These are phyloP conservation scores for Macrophya alboannulata DNA, from an alignment of 2,888 invertebrate species.

Conservation along the genomic window DNA sequence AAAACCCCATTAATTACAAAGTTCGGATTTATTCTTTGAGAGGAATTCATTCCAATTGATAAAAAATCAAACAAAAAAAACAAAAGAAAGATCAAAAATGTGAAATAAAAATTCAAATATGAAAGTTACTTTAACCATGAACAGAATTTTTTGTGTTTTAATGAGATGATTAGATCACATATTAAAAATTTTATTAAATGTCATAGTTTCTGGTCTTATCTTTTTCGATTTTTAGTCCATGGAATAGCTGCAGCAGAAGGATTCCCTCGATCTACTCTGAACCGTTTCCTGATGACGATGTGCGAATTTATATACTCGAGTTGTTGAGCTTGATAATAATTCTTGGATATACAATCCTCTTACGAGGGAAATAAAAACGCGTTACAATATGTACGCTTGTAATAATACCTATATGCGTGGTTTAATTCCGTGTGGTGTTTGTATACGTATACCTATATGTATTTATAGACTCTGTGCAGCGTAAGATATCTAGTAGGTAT, in stretches of 20 bases:
- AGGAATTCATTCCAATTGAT: neutral
- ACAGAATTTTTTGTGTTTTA: too few relatives aligned
- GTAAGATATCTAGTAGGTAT: neutral
- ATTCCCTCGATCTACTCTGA: neutral
- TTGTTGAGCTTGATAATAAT: neutral
- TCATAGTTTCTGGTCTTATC: too few relatives aligned
- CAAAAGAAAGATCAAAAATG: too few relatives aligned
- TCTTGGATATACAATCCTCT: neutral
- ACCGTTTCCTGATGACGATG: neutral
- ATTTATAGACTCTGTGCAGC: neutral
- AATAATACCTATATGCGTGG: neutral
- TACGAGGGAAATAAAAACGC: conserved; percentile 1
- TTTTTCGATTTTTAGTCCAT: neutral
- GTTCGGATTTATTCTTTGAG: neutral
- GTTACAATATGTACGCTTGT: neutral
- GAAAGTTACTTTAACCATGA: too few relatives aligned
- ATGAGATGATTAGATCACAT: too few relatives aligned
- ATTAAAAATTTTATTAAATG: too few relatives aligned
- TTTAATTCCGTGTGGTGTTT: neutral
- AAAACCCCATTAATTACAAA: neutral
- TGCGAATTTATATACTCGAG: too few relatives aligned
- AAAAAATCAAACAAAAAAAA: too few relatives aligned
- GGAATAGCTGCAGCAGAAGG: neutral
- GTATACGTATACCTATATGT: neutral
- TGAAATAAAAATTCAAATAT: neutral